A percentile compares a stretch with the other conserved stretches of the same genome.
These are phyloP conservation scores for Rhamphomyia laevipes DNA, from an alignment of 2,888 invertebrate species.

Conservation along the genomic window DNA sequence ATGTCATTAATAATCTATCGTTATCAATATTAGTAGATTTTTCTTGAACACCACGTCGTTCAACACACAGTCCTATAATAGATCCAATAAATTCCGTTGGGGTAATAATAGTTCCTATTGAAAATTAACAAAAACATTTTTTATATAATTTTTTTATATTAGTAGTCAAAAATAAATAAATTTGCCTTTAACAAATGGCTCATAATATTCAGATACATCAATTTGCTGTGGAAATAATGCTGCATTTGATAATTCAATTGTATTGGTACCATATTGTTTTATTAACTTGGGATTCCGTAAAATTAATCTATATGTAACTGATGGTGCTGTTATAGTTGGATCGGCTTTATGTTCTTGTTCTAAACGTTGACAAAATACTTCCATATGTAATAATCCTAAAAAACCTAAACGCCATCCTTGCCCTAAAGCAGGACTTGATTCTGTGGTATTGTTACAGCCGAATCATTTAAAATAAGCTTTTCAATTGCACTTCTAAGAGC, in stretches of 20 bases:
- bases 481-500: slow-evolving; percentile 71
- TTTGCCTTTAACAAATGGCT: slow-evolving; percentile 73
- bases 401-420: slow-evolving; percentile 85
- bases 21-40: slow-evolving; percentile 72
- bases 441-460: slow-evolving; percentile 74
- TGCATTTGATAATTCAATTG: slow-evolving; percentile 62
- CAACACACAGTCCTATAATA: slow-evolving; percentile 60
- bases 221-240: slow-evolving; percentile 53
- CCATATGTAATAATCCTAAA: slow-evolving; percentile 73
- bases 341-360: slow-evolving; percentile 75
- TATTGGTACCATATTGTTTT: slow-evolving; percentile 48
- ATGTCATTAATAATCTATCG: slow-evolving; percentile 67
- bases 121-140: slow-evolving; percentile 13
- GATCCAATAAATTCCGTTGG: slow-evolving; percentile 63
- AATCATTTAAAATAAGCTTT: slow-evolving; percentile 87
- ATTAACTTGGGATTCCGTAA: slow-evolving; percentile 62
- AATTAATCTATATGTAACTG: slow-evolving; percentile 69
- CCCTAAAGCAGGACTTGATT: slow-evolving; percentile 77
- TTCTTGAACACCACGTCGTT: slow-evolving; percentile 51
- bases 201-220: slow-evolving; percentile 63
- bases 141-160: neutral
- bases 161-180: neutral
- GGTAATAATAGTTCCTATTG: slow-evolving; percentile 73
- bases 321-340: slow-evolving; percentile 72
- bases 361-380: slow-evolving; percentile 76